A percentile compares a stretch with the other conserved stretches of the same genome.
Evolutionary conservation across 2,888 invertebrate genomes (phyloP).

Genomic region (Chironomus riparius): DNA sequence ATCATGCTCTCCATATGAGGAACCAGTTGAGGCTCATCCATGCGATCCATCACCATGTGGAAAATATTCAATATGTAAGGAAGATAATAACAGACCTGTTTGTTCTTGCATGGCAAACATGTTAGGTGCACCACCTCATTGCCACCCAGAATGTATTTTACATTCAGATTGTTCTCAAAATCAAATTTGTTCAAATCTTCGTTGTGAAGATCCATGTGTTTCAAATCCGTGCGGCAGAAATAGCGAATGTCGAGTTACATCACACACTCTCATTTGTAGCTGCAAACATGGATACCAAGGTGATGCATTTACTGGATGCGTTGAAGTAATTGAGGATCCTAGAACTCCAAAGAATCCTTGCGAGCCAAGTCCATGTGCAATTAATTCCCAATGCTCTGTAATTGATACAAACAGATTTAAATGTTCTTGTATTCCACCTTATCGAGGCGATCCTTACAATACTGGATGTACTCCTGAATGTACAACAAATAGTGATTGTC

Average conservation of each 20-base stretch:
- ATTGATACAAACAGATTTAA: constrained; percentile 48
- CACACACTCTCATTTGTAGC: constrained; percentile 68
- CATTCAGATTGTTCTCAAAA: constrained; percentile 72
- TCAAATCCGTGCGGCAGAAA: constrained; percentile 63
- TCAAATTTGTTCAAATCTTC: constrained; percentile 71
- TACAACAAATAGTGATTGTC: constrained; percentile 70
- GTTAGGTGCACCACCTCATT: constrained; percentile 71
- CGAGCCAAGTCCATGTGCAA: constrained; percentile 72
- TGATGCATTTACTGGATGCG: constrained; percentile 66
- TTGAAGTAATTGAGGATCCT: background rate
- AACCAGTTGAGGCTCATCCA: constrained; percentile 44
- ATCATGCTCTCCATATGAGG: constrained; percentile 47
- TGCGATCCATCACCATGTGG: constrained; percentile 62
- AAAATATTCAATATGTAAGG: constrained; percentile 75
- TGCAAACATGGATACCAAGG: constrained; percentile 63
- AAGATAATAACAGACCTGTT: constrained; percentile 65
- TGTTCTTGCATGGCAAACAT: constrained; percentile 73
- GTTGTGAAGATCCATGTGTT: constrained; percentile 72
- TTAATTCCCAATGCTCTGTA: constrained; percentile 33
- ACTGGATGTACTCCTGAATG: constrained; percentile 83
- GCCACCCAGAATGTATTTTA: constrained; percentile 73
- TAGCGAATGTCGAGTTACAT: constrained; percentile 61
- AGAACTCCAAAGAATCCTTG: constrained; percentile 48
- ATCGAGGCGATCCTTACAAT: constrained; percentile 77
- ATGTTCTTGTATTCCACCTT: constrained; percentile 80